phyloP scores from a whole-genome alignment of 2,888 invertebrate species.

The Sinhomidia bicolor region DNA sequence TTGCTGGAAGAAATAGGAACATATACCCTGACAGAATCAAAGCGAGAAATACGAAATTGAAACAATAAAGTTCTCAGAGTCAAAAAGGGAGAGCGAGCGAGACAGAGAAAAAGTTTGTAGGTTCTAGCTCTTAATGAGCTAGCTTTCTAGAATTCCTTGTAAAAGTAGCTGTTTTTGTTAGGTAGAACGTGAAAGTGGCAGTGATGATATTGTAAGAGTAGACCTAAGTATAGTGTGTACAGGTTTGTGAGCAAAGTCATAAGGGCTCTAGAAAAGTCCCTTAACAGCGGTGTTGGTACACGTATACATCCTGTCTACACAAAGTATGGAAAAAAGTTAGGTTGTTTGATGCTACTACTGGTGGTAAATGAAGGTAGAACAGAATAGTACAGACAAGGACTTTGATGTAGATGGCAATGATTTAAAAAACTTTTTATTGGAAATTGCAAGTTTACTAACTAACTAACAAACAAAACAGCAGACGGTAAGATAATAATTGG shows the following conservation, averaged over 20 bases:
- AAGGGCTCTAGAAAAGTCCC: background rate
- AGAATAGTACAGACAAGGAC: no score
- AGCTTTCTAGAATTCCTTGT: conserved; percentile 22
- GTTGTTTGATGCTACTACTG: no score
- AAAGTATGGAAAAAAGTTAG: no score
- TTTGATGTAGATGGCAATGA: background rate
- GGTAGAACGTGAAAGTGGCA: background rate
- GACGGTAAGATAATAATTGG: background rate
- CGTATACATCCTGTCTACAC: no score
- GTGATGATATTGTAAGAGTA: background rate
- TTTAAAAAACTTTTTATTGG: background rate
- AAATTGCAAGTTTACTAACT: conserved; percentile 29
- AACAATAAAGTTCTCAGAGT: conserved; percentile 45
- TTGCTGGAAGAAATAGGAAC: no score
- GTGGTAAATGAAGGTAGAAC: no score
- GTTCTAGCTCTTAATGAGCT: conserved; percentile 38
- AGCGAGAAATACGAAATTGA: background rate
- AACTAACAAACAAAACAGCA: conserved; percentile 14
- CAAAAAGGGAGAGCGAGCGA: no score
- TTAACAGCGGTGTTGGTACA: no score
- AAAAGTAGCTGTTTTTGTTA: conserved; percentile 1
- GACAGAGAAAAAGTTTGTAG: conserved; percentile 21
- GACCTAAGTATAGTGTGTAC: background rate
- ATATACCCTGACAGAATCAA: background rate
- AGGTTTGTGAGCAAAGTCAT: background rate